Conservation (phyloP, 2,113 vertebrate species). For the Chaetura pelagica region DNA sequence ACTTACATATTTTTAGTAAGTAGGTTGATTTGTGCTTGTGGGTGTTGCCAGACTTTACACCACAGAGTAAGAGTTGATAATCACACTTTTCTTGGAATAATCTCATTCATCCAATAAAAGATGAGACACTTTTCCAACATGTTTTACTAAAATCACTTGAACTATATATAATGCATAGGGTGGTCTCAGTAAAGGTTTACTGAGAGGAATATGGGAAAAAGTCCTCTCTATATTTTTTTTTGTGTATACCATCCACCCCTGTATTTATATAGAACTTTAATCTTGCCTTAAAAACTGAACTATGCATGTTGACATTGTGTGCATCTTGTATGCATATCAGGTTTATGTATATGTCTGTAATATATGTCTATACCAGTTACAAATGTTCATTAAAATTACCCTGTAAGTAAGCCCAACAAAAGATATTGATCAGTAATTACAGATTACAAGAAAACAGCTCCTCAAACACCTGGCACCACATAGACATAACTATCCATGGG, state of each 20-base stretch:
- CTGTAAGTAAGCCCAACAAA: background rate
- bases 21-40: background rate
- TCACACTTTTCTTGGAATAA: background rate
- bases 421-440: background rate
- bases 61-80: background rate
- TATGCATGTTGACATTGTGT: background rate
- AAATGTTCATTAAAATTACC: background rate
- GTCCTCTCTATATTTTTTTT: too few relatives aligned
- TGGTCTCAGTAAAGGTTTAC: background rate
- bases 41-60: background rate
- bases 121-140: background rate
- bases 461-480: background rate
- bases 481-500: background rate
- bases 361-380: background rate
- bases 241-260: background rate
- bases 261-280: background rate
- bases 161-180: background rate
- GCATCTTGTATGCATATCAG: background rate
- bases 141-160: background rate
- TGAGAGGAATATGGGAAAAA: background rate
- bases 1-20: background rate
- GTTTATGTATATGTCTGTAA: background rate
- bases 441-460: background rate
- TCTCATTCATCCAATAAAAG: background rate
- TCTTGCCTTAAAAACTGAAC: background rate